phyloP scores from a whole-genome alignment of 2,888 invertebrate genomes.

The Melitaea athalia region DNA sequence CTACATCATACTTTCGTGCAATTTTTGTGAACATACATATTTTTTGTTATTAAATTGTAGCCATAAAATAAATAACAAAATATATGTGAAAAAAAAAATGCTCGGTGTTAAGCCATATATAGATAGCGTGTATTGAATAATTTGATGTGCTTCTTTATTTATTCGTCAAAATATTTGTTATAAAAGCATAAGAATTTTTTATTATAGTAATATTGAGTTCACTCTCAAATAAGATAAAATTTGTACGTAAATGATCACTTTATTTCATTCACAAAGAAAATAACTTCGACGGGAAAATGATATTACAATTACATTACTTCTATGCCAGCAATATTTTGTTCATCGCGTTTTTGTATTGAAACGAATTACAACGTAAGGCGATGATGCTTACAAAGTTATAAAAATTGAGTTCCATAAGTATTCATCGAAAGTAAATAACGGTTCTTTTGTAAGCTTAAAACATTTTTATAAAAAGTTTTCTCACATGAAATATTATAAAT shows the following conservation, averaged over 20 bases:
- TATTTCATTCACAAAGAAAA: slow-evolving; percentile 8
- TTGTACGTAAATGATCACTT: background rate
- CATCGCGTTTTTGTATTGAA: slow-evolving; percentile 13
- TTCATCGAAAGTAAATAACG: slow-evolving; percentile 19
- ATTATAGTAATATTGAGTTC: background rate
- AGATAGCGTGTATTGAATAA: too few relatives aligned
- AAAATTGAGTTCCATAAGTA: slow-evolving; percentile 22
- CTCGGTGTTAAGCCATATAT: too few relatives aligned
- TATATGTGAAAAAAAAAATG: too few relatives aligned
- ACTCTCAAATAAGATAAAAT: background rate
- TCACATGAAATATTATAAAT: too few relatives aligned
- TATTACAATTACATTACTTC: slow-evolving; percentile 18
- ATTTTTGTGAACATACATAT: too few relatives aligned
- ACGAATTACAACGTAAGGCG: slow-evolving; percentile 7
- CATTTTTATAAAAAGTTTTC: background rate
- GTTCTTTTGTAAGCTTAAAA: background rate
- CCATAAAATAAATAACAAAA: too few relatives aligned
- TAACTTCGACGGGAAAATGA: slow-evolving; percentile 3
- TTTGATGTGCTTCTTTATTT: too few relatives aligned
- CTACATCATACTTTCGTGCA: too few relatives aligned
- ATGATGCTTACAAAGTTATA: slow-evolving; percentile 17
- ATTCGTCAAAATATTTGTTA: too few relatives aligned
- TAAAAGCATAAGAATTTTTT: too few relatives aligned
- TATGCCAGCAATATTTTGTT: slow-evolving; percentile 15
- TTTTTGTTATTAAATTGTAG: too few relatives aligned